These are phyloP conservation scores for Papilio demoleus DNA, from an alignment of 2,888 invertebrate species.

Conservation along the genomic window DNA sequence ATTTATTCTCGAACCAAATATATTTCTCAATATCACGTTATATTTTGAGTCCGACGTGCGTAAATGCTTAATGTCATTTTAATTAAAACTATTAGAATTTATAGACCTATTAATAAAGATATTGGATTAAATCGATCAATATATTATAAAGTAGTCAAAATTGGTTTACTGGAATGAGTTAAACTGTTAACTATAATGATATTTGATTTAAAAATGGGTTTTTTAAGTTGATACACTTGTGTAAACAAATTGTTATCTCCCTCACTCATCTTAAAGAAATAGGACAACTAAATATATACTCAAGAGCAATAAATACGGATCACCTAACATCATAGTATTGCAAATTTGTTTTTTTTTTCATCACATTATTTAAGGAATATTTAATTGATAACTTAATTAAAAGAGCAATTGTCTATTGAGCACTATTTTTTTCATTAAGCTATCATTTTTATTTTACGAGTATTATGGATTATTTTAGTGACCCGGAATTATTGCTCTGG, in stretches of 20 bases:
- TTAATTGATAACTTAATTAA: too few species aligned
- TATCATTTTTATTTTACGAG: too few species aligned
- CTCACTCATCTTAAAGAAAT: background rate
- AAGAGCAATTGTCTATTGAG: too few species aligned
- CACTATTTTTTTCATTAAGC: too few species aligned
- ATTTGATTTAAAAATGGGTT: background rate
- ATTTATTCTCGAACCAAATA: background rate
- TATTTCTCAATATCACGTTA: background rate
- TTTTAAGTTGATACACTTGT: too few species aligned
- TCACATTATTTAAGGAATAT: too few species aligned
- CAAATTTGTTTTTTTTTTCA: too few species aligned
- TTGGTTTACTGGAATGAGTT: background rate
- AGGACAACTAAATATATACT: background rate
- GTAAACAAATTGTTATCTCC: too few species aligned
- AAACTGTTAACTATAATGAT: background rate
- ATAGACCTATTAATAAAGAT: background rate
- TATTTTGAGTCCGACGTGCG: background rate
- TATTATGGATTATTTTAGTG: too few species aligned
- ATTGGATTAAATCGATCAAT: background rate
- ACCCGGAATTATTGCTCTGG: too few species aligned
- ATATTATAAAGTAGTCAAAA: background rate
- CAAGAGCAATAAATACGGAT: too few species aligned
- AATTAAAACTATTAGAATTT: background rate
- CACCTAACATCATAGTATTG: too few species aligned
- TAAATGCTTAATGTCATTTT: background rate